Evolutionary conservation across 2,113 vertebrate species (phyloP).

Genomic region (Ctenodactylus gundi): DNA sequence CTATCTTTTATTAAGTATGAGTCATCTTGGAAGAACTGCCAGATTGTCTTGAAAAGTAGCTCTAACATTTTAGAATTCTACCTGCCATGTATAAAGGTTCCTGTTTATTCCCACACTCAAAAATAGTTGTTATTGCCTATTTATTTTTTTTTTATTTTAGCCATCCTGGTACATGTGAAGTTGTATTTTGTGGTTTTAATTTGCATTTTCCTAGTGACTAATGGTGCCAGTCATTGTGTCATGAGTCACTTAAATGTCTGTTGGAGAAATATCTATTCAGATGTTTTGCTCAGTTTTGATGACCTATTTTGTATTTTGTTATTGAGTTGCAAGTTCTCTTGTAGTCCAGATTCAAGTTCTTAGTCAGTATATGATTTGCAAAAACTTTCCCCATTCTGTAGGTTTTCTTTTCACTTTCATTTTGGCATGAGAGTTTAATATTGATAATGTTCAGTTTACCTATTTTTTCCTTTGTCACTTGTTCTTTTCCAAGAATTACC

Average conservation of each 20-base stretch:
- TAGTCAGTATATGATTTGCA: background rate
- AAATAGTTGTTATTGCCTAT: background rate
- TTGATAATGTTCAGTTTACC: background rate
- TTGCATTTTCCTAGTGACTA: background rate
- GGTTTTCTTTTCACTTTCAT: background rate
- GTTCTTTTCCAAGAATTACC: background rate
- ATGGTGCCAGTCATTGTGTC: background rate
- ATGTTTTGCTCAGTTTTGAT: background rate
- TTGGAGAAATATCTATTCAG: background rate
- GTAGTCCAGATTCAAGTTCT: background rate
- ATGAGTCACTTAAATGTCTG: background rate
- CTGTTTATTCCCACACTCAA: background rate
- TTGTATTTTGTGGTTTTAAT: background rate
- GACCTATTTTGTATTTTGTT: conserved; percentile 5
- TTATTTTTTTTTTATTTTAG: background rate
- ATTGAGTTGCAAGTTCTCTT: background rate
- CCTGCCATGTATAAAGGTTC: background rate
- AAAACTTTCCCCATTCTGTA: background rate
- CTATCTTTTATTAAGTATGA: background rate
- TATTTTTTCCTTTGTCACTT: background rate
- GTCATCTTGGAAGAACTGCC: background rate
- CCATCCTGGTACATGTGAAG: background rate
- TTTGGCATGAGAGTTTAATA: background rate
- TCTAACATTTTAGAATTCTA: background rate
- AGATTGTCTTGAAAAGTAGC: background rate